These are phyloP conservation scores for Linyphia triangularis DNA, from an alignment of 2,888 invertebrate species.

Conservation along the genomic window DNA sequence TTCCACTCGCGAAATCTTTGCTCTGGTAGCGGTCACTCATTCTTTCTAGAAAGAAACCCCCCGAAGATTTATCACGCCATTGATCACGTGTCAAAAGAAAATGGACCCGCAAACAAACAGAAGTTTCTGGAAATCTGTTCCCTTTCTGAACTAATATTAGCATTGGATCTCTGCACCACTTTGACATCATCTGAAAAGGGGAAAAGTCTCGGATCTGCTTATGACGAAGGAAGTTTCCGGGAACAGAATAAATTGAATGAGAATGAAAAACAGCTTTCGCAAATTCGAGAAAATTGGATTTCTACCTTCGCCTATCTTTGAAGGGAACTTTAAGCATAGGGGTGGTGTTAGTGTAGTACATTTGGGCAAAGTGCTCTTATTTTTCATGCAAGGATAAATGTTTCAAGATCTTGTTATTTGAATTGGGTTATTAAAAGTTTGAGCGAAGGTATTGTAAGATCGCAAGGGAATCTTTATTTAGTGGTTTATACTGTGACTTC, in stretches of 20 bases:
- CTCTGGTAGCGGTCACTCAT: slow-evolving; percentile 31
- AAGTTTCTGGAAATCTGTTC: not conserved
- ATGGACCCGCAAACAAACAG: slow-evolving; percentile 10
- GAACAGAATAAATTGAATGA: slow-evolving; percentile 37
- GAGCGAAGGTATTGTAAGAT: no score
- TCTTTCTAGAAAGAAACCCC: slow-evolving; percentile 3
- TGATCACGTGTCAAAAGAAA: slow-evolving; percentile 37
- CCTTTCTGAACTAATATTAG: slow-evolving; percentile 45
- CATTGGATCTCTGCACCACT: slow-evolving; percentile 11
- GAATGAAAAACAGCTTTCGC: slow-evolving; percentile 29
- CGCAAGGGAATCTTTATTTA: no score
- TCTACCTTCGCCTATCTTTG: not conserved
- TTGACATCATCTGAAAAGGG: not conserved
- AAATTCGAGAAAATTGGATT: slow-evolving; percentile 43
- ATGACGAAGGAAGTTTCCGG: not conserved
- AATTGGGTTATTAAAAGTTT: no score
- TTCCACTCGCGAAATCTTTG: not conserved
- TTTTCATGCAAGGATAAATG: not conserved
- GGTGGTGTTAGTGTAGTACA: not conserved
- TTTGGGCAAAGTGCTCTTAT: not conserved
- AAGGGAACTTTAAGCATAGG: no score
- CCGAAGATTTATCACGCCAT: slow-evolving; percentile 48
- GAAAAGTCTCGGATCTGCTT: not conserved
- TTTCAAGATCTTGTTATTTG: not conserved
- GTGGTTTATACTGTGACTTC: no score